Evolutionary conservation across 2,888 invertebrate genomes (phyloP).

Genomic region (Odontocolon sp.): DNA sequence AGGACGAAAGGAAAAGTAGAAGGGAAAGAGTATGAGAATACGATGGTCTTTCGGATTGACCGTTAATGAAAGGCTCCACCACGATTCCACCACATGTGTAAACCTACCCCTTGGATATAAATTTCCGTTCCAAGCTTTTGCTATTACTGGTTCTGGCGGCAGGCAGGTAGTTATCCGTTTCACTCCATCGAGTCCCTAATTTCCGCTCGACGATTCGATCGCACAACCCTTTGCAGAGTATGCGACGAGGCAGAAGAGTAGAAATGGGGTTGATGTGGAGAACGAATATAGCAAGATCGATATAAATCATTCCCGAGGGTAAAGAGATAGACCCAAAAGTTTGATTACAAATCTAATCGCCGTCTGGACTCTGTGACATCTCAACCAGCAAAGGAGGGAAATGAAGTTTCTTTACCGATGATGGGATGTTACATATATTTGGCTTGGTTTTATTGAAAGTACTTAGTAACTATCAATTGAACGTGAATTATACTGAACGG

Average conservation of each 20-base stretch:
- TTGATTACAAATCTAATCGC: too few relatives aligned
- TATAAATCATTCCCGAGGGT: slow-evolving; percentile 14
- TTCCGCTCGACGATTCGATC: slow-evolving; percentile 59
- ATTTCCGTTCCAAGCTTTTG: slow-evolving; percentile 54
- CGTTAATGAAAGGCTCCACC: slow-evolving; percentile 60
- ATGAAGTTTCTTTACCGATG: too few relatives aligned
- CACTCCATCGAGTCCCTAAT: slow-evolving; percentile 49
- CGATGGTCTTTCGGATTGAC: slow-evolving; percentile 21
- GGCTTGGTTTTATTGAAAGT: too few relatives aligned
- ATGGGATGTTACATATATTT: too few relatives aligned
- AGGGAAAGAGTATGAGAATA: slow-evolving; percentile 11
- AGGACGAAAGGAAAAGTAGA: background rate
- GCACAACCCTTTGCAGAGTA: background rate
- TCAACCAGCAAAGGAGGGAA: too few relatives aligned
- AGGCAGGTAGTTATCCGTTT: slow-evolving; percentile 45
- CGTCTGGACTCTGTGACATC: too few relatives aligned
- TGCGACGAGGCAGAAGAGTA: background rate
- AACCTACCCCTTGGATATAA: slow-evolving; percentile 47
- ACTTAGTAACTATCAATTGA: too few relatives aligned
- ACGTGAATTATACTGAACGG: too few relatives aligned
- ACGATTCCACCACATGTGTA: slow-evolving; percentile 24
- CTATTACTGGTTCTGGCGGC: too few relatives aligned
- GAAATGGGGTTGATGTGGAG: background rate
- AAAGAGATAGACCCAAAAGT: too few relatives aligned
- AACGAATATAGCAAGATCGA: background rate